Conservation (phyloP, 1,140 invertebrate species). For the Papilio helenus region DNA sequence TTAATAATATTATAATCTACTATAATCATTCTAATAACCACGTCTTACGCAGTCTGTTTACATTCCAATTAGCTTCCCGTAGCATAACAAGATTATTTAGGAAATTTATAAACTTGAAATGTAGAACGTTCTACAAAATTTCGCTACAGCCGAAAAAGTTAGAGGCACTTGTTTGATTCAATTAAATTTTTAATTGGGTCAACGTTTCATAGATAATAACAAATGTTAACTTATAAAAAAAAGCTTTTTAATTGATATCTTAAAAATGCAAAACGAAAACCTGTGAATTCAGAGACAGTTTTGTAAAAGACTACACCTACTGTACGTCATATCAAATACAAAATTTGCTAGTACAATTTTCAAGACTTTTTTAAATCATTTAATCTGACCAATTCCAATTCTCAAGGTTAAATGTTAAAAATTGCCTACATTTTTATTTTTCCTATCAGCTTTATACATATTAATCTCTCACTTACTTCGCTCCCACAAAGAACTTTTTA, state of each 20-base stretch:
- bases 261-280: background rate
- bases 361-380: too few relatives aligned
- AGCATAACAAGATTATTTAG: too few relatives aligned
- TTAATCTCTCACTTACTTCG: constrained; percentile 5
- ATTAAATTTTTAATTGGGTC: constrained; percentile 11
- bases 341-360: too few relatives aligned
- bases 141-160: background rate
- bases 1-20: too few relatives aligned
- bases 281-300: too few relatives aligned
- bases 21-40: too few relatives aligned
- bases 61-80: too few relatives aligned
- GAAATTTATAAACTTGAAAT: background rate
- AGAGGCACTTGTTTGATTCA: background rate
- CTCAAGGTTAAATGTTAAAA: background rate
- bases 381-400: too few relatives aligned
- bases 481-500: constrained; percentile 15
- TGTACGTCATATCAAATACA: too few relatives aligned
- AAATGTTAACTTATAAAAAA: background rate
- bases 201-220: background rate
- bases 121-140: background rate
- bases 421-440: background rate
- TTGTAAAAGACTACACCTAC: too few relatives aligned
- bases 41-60: too few relatives aligned
- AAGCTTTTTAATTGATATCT: background rate
- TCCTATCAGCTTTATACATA: constrained; percentile 3